Conservation (phyloP, 2,113 vertebrate genomes). For the Poeciliopsis turrubarensis region DNA sequence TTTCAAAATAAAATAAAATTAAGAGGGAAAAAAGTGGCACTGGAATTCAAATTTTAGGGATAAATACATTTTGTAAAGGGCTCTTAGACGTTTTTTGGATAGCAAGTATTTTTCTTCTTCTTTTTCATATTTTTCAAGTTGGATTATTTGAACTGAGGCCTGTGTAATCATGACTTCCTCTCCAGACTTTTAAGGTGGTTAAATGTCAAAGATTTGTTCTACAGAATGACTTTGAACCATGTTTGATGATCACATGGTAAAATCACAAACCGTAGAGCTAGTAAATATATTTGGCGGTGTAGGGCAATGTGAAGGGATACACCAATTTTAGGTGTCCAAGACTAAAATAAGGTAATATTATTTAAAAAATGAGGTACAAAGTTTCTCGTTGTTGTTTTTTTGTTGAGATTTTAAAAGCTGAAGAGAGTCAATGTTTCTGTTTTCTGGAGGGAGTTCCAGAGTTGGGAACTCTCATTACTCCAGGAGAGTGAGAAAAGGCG, state of each 20-base stretch:
- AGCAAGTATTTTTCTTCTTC: constrained; percentile 55
- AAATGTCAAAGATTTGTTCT: constrained; percentile 44
- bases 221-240: constrained; percentile 52
- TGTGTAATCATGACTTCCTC: constrained; percentile 39
- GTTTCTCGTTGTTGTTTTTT: neutral
- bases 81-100: constrained; percentile 63
- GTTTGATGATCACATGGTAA: constrained; percentile 43
- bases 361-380: constrained; percentile 3
- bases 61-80: constrained; percentile 61
- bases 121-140: constrained; percentile 71
- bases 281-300: constrained; percentile 25
- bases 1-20: too few species aligned
- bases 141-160: constrained; percentile 56
- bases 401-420: too few species aligned
- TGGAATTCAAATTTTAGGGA: constrained; percentile 26
- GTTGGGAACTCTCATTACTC: too few species aligned
- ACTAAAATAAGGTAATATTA: constrained; percentile 6
- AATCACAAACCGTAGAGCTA: constrained; percentile 38
- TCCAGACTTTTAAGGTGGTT: constrained; percentile 48
- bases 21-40: too few species aligned
- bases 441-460: too few species aligned
- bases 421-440: too few species aligned
- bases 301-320: constrained; percentile 16
- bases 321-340: constrained; percentile 1
- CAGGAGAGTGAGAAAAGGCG: too few species aligned